Evolutionary conservation across 2,113 vertebrate genomes (phyloP).

Genomic region (Microtus pennsylvanicus): DNA sequence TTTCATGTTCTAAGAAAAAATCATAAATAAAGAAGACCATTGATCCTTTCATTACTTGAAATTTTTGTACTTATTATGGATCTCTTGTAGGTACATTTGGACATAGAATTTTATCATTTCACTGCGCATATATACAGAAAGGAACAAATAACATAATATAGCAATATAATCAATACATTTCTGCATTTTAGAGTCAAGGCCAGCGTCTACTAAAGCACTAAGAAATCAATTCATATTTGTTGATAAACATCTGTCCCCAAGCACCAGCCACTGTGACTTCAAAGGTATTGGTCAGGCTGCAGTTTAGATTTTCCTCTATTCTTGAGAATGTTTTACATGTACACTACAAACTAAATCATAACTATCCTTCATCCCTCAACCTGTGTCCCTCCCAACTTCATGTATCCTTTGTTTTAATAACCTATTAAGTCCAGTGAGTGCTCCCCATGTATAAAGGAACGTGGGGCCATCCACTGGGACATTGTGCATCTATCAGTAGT

Average conservation of each 20-base stretch:
- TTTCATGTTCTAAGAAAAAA: slow-evolving; percentile 48
- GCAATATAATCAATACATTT: not conserved
- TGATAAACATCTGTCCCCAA: not conserved
- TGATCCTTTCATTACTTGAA: slow-evolving; percentile 17
- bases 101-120: not conserved
- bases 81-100: not conserved
- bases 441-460: no score
- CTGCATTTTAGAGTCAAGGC: not conserved
- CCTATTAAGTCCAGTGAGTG: not conserved
- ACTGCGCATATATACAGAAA: not conserved
- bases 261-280: not conserved
- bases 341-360: no score
- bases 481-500: not conserved
- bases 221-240: not conserved
- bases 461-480: not conserved
- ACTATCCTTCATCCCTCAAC: not conserved
- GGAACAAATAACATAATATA: not conserved
- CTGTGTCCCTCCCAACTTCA: not conserved
- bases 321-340: not conserved
- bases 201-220: not conserved
- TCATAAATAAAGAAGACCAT: slow-evolving; percentile 1
- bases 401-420: not conserved
- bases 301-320: not conserved
- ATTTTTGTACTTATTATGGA: slow-evolving; percentile 7
- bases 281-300: not conserved